Evolutionary conservation across 2,113 vertebrate genomes (phyloP), one percentile per base, ranked within the genome.

Genomic region (Abramis brama): DNA sequence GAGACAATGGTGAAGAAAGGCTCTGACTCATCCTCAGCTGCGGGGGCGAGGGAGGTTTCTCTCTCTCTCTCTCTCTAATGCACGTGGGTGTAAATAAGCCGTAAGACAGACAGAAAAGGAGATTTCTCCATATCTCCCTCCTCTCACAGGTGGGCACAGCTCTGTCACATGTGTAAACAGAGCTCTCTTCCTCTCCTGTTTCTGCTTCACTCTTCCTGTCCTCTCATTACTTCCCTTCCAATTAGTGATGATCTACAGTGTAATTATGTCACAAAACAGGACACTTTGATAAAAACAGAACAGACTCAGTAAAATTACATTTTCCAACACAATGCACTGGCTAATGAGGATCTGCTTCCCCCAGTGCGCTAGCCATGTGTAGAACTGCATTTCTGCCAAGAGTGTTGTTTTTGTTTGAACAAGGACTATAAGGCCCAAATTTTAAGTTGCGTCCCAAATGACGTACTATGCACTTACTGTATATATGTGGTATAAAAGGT

Each of bases 1-100:
- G 66, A 79, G 64, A 80, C 2, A 57, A 45, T 21, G 25, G 57
- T 36, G 50, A 25, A 68, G 66, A 84, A 36, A 77, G 60, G n/a
- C 73, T 71, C 45, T 86, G 85, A 86, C 60, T 88, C 86, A 79
- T 89, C 59, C 21, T 88, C 62, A 70, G 27, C 27, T 81, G 82
- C 17, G 78, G 82, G 81, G 86, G 62, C 25, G 43, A 84, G 57
- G 39, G 81, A 78, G 70, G 70, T 66, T 83, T 90, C 87, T 43
- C 79, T 62, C 9, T 47, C 45, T 47, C 68, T 88, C 66, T 88
- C 68, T 79, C 43, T 66, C 57, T 71, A 59, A 86, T 12, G 84
- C 74, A 30, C 15, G 79, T 76, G 78, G 81, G 57, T n/a, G 74
- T 76, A 10, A 76, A 77, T 17, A n/a, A 55, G 50, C 75, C 45